Evolutionary conservation across 2,113 vertebrate genomes (phyloP), one percentile per base, ranked within the genome.

Genomic region (Vireo altiloquus): DNA sequence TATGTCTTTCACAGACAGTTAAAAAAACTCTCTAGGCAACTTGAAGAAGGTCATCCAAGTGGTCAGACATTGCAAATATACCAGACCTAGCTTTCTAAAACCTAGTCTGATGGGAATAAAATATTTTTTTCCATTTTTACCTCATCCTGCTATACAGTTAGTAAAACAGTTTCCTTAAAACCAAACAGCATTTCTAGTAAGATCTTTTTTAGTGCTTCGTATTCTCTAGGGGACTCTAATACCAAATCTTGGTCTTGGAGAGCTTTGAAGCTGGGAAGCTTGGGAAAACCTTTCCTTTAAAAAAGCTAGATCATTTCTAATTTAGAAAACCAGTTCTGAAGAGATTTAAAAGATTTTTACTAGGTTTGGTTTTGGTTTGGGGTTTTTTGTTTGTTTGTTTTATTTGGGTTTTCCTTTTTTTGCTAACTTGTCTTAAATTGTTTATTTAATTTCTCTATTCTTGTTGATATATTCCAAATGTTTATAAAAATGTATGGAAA

Each of bases 1-100:
- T 89, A 85, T 78, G 28, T 46, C 24, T 96, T 96, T 94, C 65
- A 87, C 30, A 94, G 84, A 82, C 57, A 76, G n/a, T 84, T 93
- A 83, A 66, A 94, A 84, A 35, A 17, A 72, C 13, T 85, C 42
- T 71, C 72, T 82, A 72, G 83, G 82, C 42, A 7, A 9, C n/a
- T 82, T 76, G 19, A 21, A 69, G 72, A 87, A 89, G 49, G 61
- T 96, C 82, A 90, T 90, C 90, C 40, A 95, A 95, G 56, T 87
- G 64, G 64, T 88, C 68, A 96, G 30, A 82, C 27, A 44, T 20
- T 87, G 57, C 63, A 96, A 97, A 87, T 60, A 96, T 35, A 92
- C 76, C 84, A 96, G 88, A 82, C 11, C 22, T 50, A 60, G 39
- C 17, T 92, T 66, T 81, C 35, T 47, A n/a, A 95, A 53, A 70